These are phyloP conservation scores for Cyprinodon variegatus DNA, from an alignment of 2,113 vertebrate species.

Conservation along the genomic window DNA sequence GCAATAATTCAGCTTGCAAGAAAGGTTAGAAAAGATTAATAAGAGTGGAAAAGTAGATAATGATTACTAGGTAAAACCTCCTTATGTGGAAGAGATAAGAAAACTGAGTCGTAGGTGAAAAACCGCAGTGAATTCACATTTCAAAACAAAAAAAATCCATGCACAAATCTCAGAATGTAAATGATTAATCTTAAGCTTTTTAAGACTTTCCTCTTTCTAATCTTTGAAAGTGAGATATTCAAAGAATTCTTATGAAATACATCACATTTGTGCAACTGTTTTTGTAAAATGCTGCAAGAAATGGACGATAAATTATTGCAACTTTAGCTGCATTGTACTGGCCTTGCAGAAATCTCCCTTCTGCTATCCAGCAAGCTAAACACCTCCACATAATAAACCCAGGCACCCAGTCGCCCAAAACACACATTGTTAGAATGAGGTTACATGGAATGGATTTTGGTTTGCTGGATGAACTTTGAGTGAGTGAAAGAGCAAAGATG, in stretches of 20 bases:
- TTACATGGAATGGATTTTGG: constrained; percentile 4
- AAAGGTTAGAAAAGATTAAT: not conserved
- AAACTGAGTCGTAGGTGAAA: constrained; percentile 12
- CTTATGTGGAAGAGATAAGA: constrained; percentile 7
- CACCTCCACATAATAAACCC: too few species aligned
- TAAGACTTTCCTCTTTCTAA: not conserved
- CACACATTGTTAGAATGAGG: constrained; percentile 1
- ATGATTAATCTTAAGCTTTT: not conserved
- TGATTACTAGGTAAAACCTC: not conserved
- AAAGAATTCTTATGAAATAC: not conserved
- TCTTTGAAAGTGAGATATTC: not conserved
- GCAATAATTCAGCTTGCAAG: too few species aligned
- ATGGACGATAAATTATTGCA: constrained; percentile 2
- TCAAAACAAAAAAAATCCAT: constrained; percentile 5
- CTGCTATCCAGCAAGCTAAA: too few species aligned
- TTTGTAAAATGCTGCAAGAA: constrained; percentile 6
- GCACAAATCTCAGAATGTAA: not conserved
- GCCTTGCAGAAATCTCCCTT: too few species aligned
- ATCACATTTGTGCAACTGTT: not conserved
- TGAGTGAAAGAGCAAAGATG: constrained; percentile 19
- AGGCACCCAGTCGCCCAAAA: too few species aligned
- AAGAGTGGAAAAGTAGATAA: not conserved
- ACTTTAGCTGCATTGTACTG: constrained; percentile 16
- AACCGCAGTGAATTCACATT: constrained; percentile 1
- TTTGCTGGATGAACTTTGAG: constrained; percentile 35